Evolutionary conservation across 2,113 vertebrate genomes (phyloP).

Genomic region (Bubo bubo): DNA sequence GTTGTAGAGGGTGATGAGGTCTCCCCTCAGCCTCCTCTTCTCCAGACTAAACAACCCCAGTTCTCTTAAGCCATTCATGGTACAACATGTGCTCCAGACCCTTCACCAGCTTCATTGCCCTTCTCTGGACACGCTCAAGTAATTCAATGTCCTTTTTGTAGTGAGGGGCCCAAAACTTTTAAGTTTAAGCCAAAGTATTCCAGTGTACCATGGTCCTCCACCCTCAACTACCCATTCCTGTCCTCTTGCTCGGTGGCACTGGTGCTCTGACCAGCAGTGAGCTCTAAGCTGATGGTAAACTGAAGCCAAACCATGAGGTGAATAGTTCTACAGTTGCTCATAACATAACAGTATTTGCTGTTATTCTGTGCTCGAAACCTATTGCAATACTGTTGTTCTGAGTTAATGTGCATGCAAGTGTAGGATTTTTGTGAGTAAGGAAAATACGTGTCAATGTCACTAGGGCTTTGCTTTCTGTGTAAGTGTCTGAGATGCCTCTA

Average conservation of each 20-base stretch:
- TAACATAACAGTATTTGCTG: background rate
- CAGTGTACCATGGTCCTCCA: background rate
- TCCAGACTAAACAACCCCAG: no score
- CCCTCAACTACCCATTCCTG: background rate
- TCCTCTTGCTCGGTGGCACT: background rate
- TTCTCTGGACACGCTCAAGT: no score
- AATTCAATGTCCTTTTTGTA: no score
- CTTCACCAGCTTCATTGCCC: no score
- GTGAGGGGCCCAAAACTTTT: no score
- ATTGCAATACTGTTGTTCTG: background rate
- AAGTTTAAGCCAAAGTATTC: background rate
- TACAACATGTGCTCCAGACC: no score
- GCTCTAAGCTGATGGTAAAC: background rate
- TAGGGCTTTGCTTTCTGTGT: background rate
- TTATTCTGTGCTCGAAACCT: background rate
- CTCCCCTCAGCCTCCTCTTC: no score
- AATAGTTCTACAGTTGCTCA: background rate
- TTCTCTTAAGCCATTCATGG: no score
- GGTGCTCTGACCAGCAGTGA: background rate
- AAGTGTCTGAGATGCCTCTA: background rate
- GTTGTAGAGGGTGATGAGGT: no score
- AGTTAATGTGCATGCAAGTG: fast-evolving
- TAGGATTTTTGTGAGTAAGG: background rate
- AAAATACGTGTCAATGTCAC: background rate
- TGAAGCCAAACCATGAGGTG: background rate